Evolutionary conservation across 2,888 invertebrate genomes (phyloP).

Genomic region (Odontothrips loti): DNA sequence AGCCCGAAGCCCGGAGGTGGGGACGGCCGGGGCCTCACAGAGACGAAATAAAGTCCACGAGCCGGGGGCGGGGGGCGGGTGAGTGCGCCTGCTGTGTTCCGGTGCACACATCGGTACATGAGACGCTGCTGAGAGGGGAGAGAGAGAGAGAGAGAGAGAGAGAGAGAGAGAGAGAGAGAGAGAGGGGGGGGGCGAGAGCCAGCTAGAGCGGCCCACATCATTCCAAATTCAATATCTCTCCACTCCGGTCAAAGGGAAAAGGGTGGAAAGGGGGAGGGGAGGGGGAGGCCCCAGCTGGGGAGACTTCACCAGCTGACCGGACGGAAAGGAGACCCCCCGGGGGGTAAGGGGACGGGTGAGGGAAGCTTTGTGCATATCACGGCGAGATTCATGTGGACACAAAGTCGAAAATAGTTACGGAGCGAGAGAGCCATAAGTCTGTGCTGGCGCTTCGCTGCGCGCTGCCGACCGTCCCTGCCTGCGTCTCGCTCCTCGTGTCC

Average conservation of each 20-base stretch:
- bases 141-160: constrained; percentile 1
- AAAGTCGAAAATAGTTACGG: constrained; percentile 22
- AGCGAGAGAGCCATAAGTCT: constrained; percentile 11
- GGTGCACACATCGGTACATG: too few relatives aligned
- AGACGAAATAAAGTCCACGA: too few relatives aligned
- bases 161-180: background rate
- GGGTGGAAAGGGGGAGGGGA: too few relatives aligned
- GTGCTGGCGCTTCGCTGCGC: background rate
- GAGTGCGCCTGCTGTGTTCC: too few relatives aligned
- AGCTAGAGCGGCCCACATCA: background rate
- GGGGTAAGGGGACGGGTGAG: background rate
- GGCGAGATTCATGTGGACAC: constrained; percentile 14
- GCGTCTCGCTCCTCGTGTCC: too few relatives aligned
- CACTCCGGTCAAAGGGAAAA: background rate
- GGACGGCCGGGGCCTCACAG: too few relatives aligned
- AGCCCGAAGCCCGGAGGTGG: too few relatives aligned
- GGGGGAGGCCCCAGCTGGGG: background rate
- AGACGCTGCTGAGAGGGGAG: background rate
- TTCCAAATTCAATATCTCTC: constrained; percentile 23
- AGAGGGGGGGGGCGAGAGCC: background rate
- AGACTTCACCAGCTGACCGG: background rate
- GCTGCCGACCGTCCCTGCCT: too few relatives aligned
- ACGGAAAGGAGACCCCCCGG: background rate
- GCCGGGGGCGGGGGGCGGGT: too few relatives aligned
- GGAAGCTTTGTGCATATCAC: background rate